Evolutionary conservation across 2,797 vertebrate genomes (phyloP), one percentile per base, ranked within the genome.

Genomic region (Rhodeus uyekii): DNA sequence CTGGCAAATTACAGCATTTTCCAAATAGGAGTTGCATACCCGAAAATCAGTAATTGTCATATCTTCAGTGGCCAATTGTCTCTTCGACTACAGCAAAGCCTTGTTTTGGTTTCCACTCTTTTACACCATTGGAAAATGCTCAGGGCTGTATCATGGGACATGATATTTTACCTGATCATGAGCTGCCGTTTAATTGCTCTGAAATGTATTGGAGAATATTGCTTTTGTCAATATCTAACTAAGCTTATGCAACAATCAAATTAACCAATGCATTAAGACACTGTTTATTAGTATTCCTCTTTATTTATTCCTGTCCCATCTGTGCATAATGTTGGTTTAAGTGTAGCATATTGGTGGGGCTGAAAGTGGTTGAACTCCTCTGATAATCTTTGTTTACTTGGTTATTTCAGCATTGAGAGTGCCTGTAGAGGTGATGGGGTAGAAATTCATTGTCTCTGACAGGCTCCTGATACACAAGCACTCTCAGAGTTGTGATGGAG

Each of bases 391-490:
- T n/a, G n/a, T n/a, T n/a, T n/a, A n/a, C n/a, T n/a, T n/a, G 39
- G 39, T 42, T 42, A 42, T 42, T 42, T 42, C 0, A 3, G 39
- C 3, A 13, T 13, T 42, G 39, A 42, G 10, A 42, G 39, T 3
- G 39, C 39, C 39, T 42, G 39, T 42, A 42, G 39, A 87, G 86
- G 84, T 87, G 87, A 90, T 91, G 72, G 84, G 81, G 73, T 85
- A 85, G 90, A 90, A 88, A 87, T 86, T 71, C 86, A 91, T 61
- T 83, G 67, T 76, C 29, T 82, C 81, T 90, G 91, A 92, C 89
- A 89, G 89, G 75, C 78, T 87, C 86, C 89, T 89, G 86, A 88
- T 89, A 86, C 53, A 85, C 87, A 86, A 90, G 65, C 87, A 88
- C 88, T 90, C 88, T 90, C 84, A 81, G 36, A 88, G 80, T n/a